Evolutionary conservation across 2,888 invertebrate genomes (phyloP).

Genomic region (Thera obeliscata): DNA sequence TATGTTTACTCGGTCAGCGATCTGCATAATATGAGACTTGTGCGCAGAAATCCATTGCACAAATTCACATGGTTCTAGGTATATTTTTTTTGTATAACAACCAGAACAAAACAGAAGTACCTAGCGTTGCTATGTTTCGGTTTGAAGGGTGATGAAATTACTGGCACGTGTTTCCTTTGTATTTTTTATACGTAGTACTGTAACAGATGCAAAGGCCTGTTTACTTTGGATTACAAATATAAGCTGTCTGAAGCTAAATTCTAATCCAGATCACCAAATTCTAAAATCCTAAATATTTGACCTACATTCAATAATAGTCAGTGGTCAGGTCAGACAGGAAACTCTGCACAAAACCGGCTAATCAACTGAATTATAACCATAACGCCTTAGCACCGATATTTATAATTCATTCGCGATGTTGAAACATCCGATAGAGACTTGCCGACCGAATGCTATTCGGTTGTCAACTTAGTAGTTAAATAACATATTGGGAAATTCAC

Average conservation of each 20-base stretch:
- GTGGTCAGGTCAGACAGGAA: conserved; percentile 44
- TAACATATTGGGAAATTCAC: conserved; percentile 70
- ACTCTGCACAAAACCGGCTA: conserved; percentile 45
- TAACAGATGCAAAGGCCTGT: too few species aligned
- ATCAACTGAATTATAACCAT: conserved; percentile 51
- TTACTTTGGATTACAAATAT: too few species aligned
- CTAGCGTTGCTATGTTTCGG: too few species aligned
- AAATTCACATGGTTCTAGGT: too few species aligned
- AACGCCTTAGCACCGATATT: conserved; percentile 66
- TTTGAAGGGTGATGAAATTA: too few species aligned
- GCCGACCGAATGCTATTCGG: conserved; percentile 63
- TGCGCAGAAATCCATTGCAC: background rate
- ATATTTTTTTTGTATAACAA: too few species aligned
- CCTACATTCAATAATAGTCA: conserved; percentile 27
- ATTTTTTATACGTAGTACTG: too few species aligned
- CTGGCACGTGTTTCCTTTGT: too few species aligned
- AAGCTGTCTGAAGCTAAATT: background rate
- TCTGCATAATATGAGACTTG: background rate
- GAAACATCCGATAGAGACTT: conserved; percentile 76
- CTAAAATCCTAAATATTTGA: conserved; percentile 33
- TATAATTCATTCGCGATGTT: conserved; percentile 66
- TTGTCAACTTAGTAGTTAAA: conserved; percentile 72
- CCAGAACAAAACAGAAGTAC: too few species aligned
- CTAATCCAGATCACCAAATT: conserved; percentile 20
- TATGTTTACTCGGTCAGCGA: background rate